A percentile compares a stretch with the other conserved stretches of the same genome.
Evolutionary conservation across 2,113 vertebrate genomes (phyloP).

Genomic region (Garra rufa): DNA sequence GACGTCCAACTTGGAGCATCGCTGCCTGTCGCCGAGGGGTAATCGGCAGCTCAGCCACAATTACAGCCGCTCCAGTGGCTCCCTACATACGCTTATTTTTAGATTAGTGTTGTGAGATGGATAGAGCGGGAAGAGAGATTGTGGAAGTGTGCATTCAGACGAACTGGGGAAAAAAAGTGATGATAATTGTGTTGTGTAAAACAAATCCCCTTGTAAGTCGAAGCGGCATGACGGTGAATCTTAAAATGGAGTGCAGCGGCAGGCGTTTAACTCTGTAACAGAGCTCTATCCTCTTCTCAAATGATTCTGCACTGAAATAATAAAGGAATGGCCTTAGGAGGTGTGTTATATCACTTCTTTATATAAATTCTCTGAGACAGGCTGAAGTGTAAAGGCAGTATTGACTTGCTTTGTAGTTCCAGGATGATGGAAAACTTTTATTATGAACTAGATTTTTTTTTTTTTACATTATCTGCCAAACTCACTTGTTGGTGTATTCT

Average conservation of each 20-base stretch:
- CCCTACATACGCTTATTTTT: constrained; percentile 30
- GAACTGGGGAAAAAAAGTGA: constrained; percentile 8
- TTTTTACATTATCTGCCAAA: not conserved
- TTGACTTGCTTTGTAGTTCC: constrained; percentile 1
- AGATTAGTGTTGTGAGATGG: constrained; percentile 17
- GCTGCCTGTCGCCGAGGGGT: not conserved
- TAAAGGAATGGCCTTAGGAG: constrained; percentile 5
- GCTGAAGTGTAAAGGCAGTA: not conserved
- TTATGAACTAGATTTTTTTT: not conserved
- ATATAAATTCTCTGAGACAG: not conserved
- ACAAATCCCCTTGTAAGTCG: constrained; percentile 28
- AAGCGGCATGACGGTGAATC: constrained; percentile 18
- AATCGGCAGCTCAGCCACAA: constrained; percentile 40
- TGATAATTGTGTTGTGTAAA: constrained; percentile 32
- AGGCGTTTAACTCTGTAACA: constrained; percentile 6
- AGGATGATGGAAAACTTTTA: not conserved
- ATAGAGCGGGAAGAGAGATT: not conserved
- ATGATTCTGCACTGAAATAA: not conserved
- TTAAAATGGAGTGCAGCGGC: constrained; percentile 13
- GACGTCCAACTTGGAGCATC: constrained; percentile 29
- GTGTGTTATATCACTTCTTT: constrained; percentile 9
- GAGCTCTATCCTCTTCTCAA: not conserved
- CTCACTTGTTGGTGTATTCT: too few relatives aligned
- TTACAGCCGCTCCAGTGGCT: constrained; percentile 23
- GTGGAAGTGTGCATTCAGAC: not conserved